Evolutionary conservation across 2,113 vertebrate genomes (phyloP), one percentile per base, ranked within the genome.

Genomic region (Oostethus manadensis): DNA sequence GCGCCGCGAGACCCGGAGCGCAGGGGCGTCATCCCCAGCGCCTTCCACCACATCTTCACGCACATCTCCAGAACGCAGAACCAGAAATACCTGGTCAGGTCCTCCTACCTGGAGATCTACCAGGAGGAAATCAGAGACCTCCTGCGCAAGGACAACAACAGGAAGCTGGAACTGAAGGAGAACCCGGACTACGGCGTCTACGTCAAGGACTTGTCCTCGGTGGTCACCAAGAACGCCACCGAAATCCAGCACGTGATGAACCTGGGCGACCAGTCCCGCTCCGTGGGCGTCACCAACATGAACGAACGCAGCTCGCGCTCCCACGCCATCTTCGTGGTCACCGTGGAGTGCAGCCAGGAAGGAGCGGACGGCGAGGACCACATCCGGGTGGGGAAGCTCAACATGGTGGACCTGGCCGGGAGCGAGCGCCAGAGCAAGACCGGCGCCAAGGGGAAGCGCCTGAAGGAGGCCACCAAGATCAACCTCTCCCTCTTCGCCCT

Each of bases 61-160:
- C 93, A 95, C 51, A 99, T 99, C 85, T 95, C 96, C 33, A 91
- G 96, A 63, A 96, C 93, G 44, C 94, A 95, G 88, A 94, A 96
- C 82, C 94, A 96, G 82, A 94, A 97, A 76, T 98, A 94, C 84
- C 84, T 99, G 82, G 96, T 99, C 59, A 89, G 96, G 78, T 96
- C 94, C n/a, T 99, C 96, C 0, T 99, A 98, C 77, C 82, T 99
- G 70, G 96, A 99, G 88, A 98, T 99, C 82, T 99, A 99, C 82
- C 95, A 96, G 84, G 96, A 99, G 88, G 95, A 99, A 71, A 92
- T 99, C 71, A 71, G 95, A 51, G 96, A 99, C 51, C 92, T 98
- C 18, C 87, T 99, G 38, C 93, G 92, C 78, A 97, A 94, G 74
- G 93, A 98, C 77, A 95, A 94, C 60, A 92, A 81, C 81, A 93